phyloP scores from a whole-genome alignment of 2,113 vertebrate species.

The Caretta caretta region DNA sequence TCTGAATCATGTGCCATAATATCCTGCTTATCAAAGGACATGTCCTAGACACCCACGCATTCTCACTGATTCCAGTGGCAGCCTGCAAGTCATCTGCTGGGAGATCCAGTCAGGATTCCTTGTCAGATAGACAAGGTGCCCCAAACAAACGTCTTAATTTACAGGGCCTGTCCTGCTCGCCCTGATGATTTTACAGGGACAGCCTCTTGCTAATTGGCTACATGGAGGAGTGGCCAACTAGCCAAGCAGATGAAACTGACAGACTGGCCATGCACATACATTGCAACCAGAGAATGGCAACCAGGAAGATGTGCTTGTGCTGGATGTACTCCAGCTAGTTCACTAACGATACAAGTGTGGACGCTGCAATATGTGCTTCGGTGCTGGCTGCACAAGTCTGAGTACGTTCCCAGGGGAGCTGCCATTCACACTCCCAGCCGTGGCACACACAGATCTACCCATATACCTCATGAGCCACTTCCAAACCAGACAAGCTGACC shows the following conservation, averaged over 20 bases:
- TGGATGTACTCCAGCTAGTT: background rate
- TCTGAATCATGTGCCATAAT: background rate
- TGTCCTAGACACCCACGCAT: rapidly evolving
- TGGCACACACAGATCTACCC: background rate
- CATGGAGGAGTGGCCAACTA: constrained; percentile 1
- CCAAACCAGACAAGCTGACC: background rate
- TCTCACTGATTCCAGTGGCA: background rate
- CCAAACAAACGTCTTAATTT: background rate
- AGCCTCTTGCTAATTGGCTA: background rate
- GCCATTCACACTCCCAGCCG: background rate
- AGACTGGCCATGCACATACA: background rate
- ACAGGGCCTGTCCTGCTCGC: background rate
- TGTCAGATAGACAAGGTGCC: background rate
- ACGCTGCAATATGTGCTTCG: no score
- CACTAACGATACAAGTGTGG: background rate
- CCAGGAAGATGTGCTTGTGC: no score
- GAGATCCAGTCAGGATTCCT: background rate
- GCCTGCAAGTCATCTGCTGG: background rate
- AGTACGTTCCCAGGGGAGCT: background rate
- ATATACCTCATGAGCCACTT: background rate
- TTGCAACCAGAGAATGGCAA: no score
- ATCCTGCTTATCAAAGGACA: background rate
- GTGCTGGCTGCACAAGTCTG: no score
- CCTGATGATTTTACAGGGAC: background rate
- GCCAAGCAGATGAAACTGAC: constrained; percentile 5